Base-by-base conservation (phyloP, 2,797 vertebrate species). In the Sebastes alutus region DNA sequence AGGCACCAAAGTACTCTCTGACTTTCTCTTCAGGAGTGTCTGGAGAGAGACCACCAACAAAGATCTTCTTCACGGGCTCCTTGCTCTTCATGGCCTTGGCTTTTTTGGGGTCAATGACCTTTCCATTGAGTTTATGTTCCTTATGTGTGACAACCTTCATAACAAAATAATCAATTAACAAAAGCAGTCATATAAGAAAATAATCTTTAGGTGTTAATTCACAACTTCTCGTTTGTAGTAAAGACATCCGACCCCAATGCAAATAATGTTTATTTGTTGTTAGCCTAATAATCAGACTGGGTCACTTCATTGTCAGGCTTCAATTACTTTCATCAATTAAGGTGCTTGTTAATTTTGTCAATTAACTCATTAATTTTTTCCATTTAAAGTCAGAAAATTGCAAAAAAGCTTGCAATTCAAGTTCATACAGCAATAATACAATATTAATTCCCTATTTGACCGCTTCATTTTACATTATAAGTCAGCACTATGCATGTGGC, bases 31-130 rank as follows among this genome's bases (percentile, higher is more conserved):
- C 98, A 7, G 97, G 98, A 14, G 98, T 99, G 93, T 99, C 98
- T 80, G 98, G 98, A 93, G 98, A 99, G 88, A 99, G 96, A 30
- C 99, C 99, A 13, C 99, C 99, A 29, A 99, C 99, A 94, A 99
- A 99, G 90, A 99, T 98, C 96, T 99, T 99, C 96, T 98, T 99
- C 54, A 99, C 96, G 0, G 99, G 97, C 88, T 99, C 99, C 95
- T 99, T 99, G 92, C 97, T 97, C 96, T 99, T 99, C 99, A 99
- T 99, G 79, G 99, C 99, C 95, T 99, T 99, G 87, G 99, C 99
- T 94, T 97, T 98, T 95, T 99, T 99, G 61, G 99, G 99, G 92
- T 99, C 99, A 77, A 99, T 99, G 86, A 99, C 98, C 89, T 99
- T 99, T 70, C 98, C 98, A 80, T 99, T 99, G 82, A 99, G 96